Evolutionary conservation across 1,140 invertebrate genomes (phyloP).

Genomic region (Cherax quadricarinatus): DNA sequence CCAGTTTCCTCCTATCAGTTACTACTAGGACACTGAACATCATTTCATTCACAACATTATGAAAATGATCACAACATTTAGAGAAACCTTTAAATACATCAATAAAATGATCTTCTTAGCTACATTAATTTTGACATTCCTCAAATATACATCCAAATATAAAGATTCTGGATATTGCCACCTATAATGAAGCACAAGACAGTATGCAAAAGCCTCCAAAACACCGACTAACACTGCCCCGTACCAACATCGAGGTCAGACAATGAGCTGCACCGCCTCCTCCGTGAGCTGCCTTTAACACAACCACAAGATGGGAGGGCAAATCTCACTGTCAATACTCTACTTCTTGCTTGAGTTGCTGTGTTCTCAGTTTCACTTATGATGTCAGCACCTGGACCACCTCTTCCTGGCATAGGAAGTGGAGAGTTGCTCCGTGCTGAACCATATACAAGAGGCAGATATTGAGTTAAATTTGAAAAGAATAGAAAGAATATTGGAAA

Average conservation of each 20-base stretch:
- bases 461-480: neutral
- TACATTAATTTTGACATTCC: neutral
- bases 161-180: neutral
- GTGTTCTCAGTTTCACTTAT: conserved; percentile 21
- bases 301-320: conserved; percentile 52
- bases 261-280: conserved; percentile 60
- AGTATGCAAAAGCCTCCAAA: conserved; percentile 18
- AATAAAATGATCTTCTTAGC: too few relatives aligned
- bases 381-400: conserved; percentile 44
- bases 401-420: conserved; percentile 54
- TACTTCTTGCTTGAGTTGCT: conserved; percentile 42
- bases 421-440: conserved; percentile 68
- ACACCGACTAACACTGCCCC: conserved; percentile 37
- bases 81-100: too few relatives aligned
- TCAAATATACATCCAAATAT: neutral
- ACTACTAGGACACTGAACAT: too few relatives aligned
- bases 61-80: too few relatives aligned
- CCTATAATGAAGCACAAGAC: neutral
- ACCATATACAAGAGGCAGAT: conserved; percentile 11
- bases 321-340: conserved; percentile 62
- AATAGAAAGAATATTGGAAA: neutral
- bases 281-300: conserved; percentile 55
- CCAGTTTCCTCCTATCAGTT: too few relatives aligned
- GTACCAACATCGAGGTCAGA: conserved; percentile 67
- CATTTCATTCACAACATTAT: too few relatives aligned